Percentiles rank a stretch among this genome's conserved stretches.
These are phyloP conservation scores for Peucedramus taeniatus DNA, from an alignment of 2,113 vertebrate species.

Conservation along the genomic window DNA sequence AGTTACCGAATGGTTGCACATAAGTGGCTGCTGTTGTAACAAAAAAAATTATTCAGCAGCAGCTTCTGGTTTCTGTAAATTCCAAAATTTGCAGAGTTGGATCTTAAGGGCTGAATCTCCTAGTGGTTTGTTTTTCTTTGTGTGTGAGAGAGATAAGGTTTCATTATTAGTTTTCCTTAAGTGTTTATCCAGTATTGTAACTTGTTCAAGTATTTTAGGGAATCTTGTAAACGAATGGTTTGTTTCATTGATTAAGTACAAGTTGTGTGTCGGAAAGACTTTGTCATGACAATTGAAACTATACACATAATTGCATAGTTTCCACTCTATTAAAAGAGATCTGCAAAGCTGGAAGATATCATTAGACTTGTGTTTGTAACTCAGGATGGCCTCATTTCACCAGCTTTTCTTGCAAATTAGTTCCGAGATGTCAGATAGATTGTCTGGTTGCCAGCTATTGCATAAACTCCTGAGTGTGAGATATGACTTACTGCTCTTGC, in stretches of 20 bases:
- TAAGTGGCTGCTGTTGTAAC: background rate
- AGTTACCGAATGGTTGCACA: fast-evolving
- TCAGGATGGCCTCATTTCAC: constrained; percentile 48
- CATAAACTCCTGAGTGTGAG: constrained; percentile 39
- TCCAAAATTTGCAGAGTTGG: background rate
- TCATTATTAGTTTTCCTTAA: background rate
- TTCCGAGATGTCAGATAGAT: constrained; percentile 51
- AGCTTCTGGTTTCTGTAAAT: background rate
- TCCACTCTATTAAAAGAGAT: constrained; percentile 32
- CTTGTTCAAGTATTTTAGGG: background rate
- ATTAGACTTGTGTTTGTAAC: constrained; percentile 52
- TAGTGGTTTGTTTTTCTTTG: background rate
- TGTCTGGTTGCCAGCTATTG: constrained; percentile 34
- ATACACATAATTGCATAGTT: constrained; percentile 21
- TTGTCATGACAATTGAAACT: constrained; percentile 27
- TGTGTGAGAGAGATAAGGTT: background rate
- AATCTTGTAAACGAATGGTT: background rate
- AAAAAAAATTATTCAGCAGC: background rate
- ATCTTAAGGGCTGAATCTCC: background rate
- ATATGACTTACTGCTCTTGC: constrained; percentile 27
- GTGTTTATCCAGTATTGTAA: background rate
- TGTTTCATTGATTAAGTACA: constrained; percentile 24
- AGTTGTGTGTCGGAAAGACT: constrained; percentile 33
- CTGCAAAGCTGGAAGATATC: constrained; percentile 45
- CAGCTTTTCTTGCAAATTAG: constrained; percentile 36